Conservation (phyloP, 2,113 vertebrate species). For the Etheostoma cragini region DNA sequence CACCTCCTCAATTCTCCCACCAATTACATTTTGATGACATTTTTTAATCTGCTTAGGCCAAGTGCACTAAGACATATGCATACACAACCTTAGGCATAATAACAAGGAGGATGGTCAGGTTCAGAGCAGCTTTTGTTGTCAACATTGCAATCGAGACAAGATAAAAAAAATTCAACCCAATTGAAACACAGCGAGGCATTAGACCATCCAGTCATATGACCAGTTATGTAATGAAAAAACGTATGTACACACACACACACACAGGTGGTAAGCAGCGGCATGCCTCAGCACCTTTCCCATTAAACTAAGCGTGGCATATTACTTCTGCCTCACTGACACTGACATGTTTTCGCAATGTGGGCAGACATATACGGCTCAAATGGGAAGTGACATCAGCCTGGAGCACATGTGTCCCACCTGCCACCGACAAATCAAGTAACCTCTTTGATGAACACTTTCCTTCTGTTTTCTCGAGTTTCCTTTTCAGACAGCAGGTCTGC, state of each 20-base stretch:
- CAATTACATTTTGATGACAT: conserved; percentile 67
- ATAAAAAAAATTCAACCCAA: conserved; percentile 48
- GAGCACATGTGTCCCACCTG: conserved; percentile 63
- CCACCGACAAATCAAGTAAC: conserved; percentile 41
- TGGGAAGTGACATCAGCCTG: conserved; percentile 66
- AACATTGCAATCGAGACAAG: conserved; percentile 69
- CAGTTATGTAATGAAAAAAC: conserved; percentile 15
- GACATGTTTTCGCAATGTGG: conserved; percentile 65
- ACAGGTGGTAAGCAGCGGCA: conserved; percentile 36
- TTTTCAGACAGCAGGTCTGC: conserved; percentile 29
- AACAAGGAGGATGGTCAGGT: conserved; percentile 59
- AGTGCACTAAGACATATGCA: conserved; percentile 46
- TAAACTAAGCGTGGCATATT: conserved; percentile 63
- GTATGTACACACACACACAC: conserved; percentile 12
- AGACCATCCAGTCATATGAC: conserved; percentile 32
- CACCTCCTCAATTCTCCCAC: conserved; percentile 45
- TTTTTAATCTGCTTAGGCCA: conserved; percentile 71
- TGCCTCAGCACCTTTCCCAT: conserved; percentile 57
- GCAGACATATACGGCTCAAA: conserved; percentile 63
- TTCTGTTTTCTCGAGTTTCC: conserved; percentile 40
- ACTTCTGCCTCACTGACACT: conserved; percentile 54
- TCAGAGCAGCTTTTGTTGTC: conserved; percentile 71
- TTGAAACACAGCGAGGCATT: conserved; percentile 10
- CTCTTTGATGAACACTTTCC: conserved; percentile 44
- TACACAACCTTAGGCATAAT: conserved; percentile 24